phyloP scores from a whole-genome alignment of 2,113 vertebrate genomes.

The Oxyura jamaicensis region DNA sequence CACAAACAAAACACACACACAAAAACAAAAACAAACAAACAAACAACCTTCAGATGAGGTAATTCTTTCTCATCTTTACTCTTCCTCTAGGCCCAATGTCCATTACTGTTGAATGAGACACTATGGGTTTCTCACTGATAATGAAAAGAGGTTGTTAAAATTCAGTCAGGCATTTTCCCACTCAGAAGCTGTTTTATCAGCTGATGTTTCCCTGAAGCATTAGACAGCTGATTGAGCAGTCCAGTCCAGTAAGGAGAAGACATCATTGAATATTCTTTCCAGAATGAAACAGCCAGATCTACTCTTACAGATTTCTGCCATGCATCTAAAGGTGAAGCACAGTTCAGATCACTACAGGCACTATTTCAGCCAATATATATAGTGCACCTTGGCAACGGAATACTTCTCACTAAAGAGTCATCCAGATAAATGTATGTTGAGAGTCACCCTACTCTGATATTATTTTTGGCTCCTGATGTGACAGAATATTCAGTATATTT shows the following conservation, averaged over 20 bases:
- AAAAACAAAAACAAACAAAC: neutral
- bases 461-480: neutral
- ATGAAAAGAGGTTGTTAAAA: neutral
- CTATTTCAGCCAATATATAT: neutral
- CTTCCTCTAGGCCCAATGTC: neutral
- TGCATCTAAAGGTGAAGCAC: neutral
- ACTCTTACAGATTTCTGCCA: neutral
- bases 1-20: too few relatives aligned
- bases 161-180: conserved; percentile 6
- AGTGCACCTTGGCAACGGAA: neutral
- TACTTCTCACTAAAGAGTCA: neutral
- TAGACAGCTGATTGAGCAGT: neutral
- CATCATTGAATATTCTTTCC: neutral
- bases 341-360: too few relatives aligned
- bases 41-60: neutral
- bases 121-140: neutral
- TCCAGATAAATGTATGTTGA: neutral
- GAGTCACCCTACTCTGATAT: neutral
- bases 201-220: neutral
- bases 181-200: conserved; percentile 1
- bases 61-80: neutral
- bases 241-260: neutral
- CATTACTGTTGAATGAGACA: neutral
- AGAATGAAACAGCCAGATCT: neutral
- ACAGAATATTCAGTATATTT: neutral